Evolutionary conservation across 1,140 invertebrate genomes (phyloP), one percentile per base, ranked within the genome.

Genomic region (Scylla paramamosain): DNA sequence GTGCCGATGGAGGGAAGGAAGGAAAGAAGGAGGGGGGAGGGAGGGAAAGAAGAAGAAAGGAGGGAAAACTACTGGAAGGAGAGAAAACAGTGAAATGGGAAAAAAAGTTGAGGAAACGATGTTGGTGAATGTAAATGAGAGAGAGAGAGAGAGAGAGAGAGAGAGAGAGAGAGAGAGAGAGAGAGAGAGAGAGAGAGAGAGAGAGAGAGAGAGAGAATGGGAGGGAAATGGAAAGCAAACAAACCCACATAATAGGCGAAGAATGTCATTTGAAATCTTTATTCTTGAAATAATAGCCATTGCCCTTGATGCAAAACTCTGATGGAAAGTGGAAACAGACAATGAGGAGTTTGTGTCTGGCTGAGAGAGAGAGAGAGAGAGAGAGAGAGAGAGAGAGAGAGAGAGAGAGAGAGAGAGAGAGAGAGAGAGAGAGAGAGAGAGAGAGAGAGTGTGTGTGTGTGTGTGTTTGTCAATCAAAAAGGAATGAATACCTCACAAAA

Each of bases 321-420:
- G n/a, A n/a, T 25, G n/a, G 20, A 77, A n/a, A 77, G 20, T 25
- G 67, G 25, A 77, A n/a, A 77, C 8, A 77, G 20, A 77, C 67
- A n/a, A n/a, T 7, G 20, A n/a, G n/a, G n/a, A n/a, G 8, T 77
- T n/a, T 7, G 8, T 16, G 20, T 7, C 67, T 12, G 25, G 67
- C 67, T 77, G 4, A 77, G 25, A n/a, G 25, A n/a, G 67, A 77
- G 67, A 77, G 67, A 77, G 67, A 77, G 67, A 77, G 67, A 77
- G 67, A 77, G 67, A 77, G 67, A 77, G 67, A 77, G 67, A 77
- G 67, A 77, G 67, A 77, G 67, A 77, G 67, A 77, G 67, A 77
- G 67, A 77, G 67, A 77, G 67, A 77, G 67, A 77, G 67, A 77
- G 67, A 77, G 67, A 77, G 67, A n/a, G 67, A 77, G 20, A 77